These are phyloP conservation scores for Coecobrya sp. DNA, from an alignment of 2,888 invertebrate species.

Conservation along the genomic window DNA sequence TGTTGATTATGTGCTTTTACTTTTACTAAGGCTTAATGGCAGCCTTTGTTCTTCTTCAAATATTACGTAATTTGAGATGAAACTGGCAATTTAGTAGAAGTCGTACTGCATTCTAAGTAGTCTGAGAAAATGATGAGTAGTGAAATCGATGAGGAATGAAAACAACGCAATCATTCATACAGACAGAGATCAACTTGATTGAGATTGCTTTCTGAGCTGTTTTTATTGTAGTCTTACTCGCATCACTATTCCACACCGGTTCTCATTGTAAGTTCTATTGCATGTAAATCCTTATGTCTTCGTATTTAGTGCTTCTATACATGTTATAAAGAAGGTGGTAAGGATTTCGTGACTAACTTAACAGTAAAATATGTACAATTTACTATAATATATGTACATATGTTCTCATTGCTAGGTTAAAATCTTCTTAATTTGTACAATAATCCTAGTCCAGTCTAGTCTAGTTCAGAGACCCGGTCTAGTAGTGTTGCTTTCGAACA, in stretches of 20 bases:
- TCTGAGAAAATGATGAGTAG: not conserved
- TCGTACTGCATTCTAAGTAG: not conserved
- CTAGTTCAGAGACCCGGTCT: too few relatives aligned
- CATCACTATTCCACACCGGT: not conserved
- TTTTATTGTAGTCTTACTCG: not conserved
- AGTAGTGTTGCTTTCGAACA: too few relatives aligned
- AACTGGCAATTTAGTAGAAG: not conserved
- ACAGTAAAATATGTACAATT: too few relatives aligned
- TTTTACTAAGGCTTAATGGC: not conserved
- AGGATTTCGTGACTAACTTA: too few relatives aligned
- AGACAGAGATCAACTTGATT: conserved; percentile 3
- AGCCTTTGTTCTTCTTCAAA: not conserved
- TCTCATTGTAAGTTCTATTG: not conserved
- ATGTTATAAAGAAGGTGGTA: too few relatives aligned
- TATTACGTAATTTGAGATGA: conserved; percentile 11
- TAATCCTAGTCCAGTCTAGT: too few relatives aligned
- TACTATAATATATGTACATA: too few relatives aligned
- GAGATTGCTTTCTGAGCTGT: not conserved
- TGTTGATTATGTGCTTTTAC: too few relatives aligned
- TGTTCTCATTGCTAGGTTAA: too few relatives aligned
- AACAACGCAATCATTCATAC: not conserved
- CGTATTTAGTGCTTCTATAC: too few relatives aligned
- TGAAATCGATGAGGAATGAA: not conserved
- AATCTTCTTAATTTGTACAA: too few relatives aligned
- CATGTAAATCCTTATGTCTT: too few relatives aligned